Percentiles rank a stretch among this genome's conserved stretches.
phyloP scores from a whole-genome alignment of 2,797 vertebrate species.

The Sparidentex hasta region DNA sequence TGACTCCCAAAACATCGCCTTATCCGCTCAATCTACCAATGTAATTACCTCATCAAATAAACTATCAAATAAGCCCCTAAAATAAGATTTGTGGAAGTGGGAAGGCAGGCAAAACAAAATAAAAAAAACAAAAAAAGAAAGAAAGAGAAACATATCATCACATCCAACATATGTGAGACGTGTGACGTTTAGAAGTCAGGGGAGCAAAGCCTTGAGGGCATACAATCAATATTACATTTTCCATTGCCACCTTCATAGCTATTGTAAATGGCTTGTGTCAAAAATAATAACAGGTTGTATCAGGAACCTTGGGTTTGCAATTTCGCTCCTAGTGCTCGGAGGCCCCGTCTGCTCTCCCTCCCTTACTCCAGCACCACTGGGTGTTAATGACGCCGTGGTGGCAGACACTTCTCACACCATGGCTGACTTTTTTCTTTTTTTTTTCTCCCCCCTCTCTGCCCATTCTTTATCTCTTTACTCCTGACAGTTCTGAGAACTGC shows the following conservation, averaged over 20 bases:
- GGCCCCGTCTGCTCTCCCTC: conserved; percentile 77
- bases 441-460: conserved; percentile 12
- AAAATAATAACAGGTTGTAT: conserved; percentile 92
- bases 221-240: conserved; percentile 92
- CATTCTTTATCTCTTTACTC: conserved; percentile 75
- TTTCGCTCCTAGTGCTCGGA: conserved; percentile 85
- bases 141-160: conserved; percentile 79
- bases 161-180: conserved; percentile 78
- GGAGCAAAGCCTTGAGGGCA: conserved; percentile 87
- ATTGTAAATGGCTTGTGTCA: conserved; percentile 93
- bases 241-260: conserved; percentile 90
- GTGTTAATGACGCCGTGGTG: conserved; percentile 83
- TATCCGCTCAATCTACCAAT: conserved; percentile 64
- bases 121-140: conserved; percentile 65
- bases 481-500: conserved; percentile 63
- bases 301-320: conserved; percentile 90
- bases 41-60: conserved; percentile 82
- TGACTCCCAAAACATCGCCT: conserved; percentile 71
- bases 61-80: conserved; percentile 63
- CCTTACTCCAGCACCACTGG: conserved; percentile 67
- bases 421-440: conserved; percentile 55
- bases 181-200: conserved; percentile 84
- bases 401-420: conserved; percentile 76
- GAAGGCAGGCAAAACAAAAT: too few relatives aligned
- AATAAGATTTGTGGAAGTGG: conserved; percentile 76